Conservation (phyloP, 2,888 invertebrate species). For the Mythimna impura region DNA sequence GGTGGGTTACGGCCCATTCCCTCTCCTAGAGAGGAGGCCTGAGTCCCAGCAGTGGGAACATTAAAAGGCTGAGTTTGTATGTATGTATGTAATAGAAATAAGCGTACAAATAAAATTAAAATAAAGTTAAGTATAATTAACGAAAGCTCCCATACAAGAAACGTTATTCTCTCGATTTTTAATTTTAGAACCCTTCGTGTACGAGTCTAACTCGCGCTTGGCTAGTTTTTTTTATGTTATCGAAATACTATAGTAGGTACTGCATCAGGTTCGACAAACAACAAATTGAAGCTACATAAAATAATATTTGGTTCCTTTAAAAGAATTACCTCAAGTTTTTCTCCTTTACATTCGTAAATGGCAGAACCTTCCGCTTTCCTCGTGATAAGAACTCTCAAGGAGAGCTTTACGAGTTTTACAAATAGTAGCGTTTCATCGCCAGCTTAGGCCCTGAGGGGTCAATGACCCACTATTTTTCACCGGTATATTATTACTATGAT, state of each 20-base stretch:
- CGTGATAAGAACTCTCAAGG: constrained; percentile 40
- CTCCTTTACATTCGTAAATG: not conserved
- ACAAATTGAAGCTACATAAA: not conserved
- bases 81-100: no score
- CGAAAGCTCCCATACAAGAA: no score
- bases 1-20: no score
- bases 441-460: constrained; percentile 17
- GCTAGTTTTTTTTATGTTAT: no score
- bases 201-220: no score
- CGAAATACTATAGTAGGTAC: not conserved
- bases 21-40: no score
- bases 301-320: not conserved
- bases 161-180: no score
- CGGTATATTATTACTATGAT: constrained; percentile 39
- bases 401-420: constrained; percentile 46
- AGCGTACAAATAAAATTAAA: no score
- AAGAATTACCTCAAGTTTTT: not conserved
- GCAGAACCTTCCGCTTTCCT: not conserved
- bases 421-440: constrained; percentile 52
- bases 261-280: not conserved
- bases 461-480: constrained; percentile 46
- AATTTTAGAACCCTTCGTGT: no score
- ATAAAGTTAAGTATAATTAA: no score
- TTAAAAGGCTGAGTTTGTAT: no score
- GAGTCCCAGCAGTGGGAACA: no score